These are phyloP conservation scores for Thymallus thymallus DNA, from an alignment of 2,113 vertebrate genomes.

Conservation along the genomic window DNA sequence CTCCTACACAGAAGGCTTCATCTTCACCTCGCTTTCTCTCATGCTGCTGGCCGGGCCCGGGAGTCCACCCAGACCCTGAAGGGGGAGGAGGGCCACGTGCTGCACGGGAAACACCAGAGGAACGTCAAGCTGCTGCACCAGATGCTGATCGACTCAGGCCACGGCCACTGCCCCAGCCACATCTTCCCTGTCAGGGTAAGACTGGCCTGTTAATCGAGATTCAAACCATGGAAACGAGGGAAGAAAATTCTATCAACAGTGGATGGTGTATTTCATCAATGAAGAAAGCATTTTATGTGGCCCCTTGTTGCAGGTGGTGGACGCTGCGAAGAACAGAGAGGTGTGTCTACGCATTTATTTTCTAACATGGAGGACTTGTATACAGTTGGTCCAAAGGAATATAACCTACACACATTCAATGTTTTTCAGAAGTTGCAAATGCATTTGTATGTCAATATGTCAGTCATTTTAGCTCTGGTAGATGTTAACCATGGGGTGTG, in stretches of 20 bases:
- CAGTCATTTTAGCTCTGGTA: not conserved
- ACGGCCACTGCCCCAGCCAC: conserved; percentile 91
- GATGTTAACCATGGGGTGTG: not conserved
- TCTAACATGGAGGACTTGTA: not conserved
- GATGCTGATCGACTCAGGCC: conserved; percentile 88
- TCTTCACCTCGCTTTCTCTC: conserved; percentile 92
- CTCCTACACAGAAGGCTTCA: conserved; percentile 89
- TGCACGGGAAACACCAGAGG: conserved; percentile 87
- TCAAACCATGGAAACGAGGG: too few relatives aligned
- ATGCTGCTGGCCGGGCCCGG: conserved; percentile 88
- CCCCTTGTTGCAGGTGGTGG: conserved; percentile 74
- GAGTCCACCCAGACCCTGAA: conserved; percentile 84
- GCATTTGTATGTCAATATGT: not conserved
- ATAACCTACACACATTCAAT: too few relatives aligned
- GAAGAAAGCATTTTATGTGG: not conserved
- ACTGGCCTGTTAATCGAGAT: not conserved
- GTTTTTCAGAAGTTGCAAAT: not conserved
- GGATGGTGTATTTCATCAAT: too few relatives aligned
- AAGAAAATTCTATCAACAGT: too few relatives aligned
- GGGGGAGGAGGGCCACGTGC: conserved; percentile 79
- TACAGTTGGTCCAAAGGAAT: not conserved
- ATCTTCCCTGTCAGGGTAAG: conserved; percentile 89
- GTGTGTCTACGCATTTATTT: too few relatives aligned
- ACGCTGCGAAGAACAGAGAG: conserved; percentile 88
- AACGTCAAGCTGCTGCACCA: conserved; percentile 89